Evolutionary conservation across 2,888 invertebrate genomes (phyloP).

Genomic region (Psococerastis gibbosa): DNA sequence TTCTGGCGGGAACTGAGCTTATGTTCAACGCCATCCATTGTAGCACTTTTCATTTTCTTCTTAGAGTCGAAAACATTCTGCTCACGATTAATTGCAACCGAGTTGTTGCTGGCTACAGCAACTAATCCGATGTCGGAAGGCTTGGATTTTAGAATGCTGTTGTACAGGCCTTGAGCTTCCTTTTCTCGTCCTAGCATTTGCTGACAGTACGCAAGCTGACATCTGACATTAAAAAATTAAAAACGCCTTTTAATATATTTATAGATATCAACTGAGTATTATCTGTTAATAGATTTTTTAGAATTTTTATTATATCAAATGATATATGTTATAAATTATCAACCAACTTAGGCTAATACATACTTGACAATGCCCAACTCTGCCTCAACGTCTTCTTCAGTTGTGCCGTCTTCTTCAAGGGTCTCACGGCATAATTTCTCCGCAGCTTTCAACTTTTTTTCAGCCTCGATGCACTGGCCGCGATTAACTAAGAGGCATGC

Average conservation of each 20-base stretch:
- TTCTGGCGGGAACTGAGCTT: conserved; percentile 72
- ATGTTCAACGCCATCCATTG: conserved; percentile 62
- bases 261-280: conserved; percentile 8
- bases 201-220: conserved; percentile 75
- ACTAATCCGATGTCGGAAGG: conserved; percentile 74
- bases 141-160: conserved; percentile 66
- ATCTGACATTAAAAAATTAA: conserved; percentile 32
- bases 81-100: conserved; percentile 81
- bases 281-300: too few species aligned
- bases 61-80: conserved; percentile 94
- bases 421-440: conserved; percentile 70
- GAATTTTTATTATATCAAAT: too few species aligned
- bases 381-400: conserved; percentile 85
- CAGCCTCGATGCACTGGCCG: conserved; percentile 53
- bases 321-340: neutral
- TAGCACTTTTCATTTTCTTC: conserved; percentile 85
- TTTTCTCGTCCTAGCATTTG: conserved; percentile 73
- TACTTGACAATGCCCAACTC: conserved; percentile 78
- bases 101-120: conserved; percentile 89
- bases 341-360: conserved; percentile 13
- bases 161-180: conserved; percentile 69
- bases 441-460: conserved; percentile 59
- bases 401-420: conserved; percentile 73
- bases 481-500: conserved; percentile 64
- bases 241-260: neutral